Evolutionary conservation across 2,113 vertebrate species (phyloP).

Genomic region (Pelvicachromis taeniatus): DNA sequence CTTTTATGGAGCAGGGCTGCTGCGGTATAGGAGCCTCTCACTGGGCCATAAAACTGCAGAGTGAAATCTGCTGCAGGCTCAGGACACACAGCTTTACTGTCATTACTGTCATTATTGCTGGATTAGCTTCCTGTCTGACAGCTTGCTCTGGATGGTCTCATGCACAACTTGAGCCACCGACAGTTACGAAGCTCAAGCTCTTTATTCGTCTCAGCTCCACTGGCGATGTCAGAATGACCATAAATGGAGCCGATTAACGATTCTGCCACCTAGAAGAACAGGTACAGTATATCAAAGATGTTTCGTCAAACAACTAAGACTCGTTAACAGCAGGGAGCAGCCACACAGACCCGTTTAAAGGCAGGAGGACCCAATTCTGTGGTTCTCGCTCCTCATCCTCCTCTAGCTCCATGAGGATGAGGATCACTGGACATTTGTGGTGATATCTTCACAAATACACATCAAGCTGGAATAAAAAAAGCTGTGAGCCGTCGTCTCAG

Average conservation of each 20-base stretch:
- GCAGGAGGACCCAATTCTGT: not conserved
- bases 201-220: not conserved
- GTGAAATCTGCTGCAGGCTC: not conserved
- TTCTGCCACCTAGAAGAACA: too few relatives aligned
- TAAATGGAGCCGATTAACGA: not conserved
- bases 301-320: not conserved
- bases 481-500: not conserved
- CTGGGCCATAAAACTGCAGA: slow-evolving; percentile 25
- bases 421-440: not conserved
- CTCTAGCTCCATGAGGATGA: not conserved
- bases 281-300: fast-evolving
- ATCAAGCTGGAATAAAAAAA: not conserved
- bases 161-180: not conserved
- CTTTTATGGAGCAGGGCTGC: not conserved
- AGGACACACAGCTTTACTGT: not conserved
- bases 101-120: not conserved
- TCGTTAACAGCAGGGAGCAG: not conserved
- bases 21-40: slow-evolving; percentile 22
- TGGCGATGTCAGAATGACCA: not conserved
- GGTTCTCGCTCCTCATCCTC: not conserved
- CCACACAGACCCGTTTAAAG: too few relatives aligned
- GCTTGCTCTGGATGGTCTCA: not conserved
- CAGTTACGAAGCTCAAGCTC: not conserved
- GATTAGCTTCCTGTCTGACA: not conserved
- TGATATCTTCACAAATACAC: not conserved